Conservation (phyloP, 2,113 vertebrate species). For the Cervus canadensis region DNA sequence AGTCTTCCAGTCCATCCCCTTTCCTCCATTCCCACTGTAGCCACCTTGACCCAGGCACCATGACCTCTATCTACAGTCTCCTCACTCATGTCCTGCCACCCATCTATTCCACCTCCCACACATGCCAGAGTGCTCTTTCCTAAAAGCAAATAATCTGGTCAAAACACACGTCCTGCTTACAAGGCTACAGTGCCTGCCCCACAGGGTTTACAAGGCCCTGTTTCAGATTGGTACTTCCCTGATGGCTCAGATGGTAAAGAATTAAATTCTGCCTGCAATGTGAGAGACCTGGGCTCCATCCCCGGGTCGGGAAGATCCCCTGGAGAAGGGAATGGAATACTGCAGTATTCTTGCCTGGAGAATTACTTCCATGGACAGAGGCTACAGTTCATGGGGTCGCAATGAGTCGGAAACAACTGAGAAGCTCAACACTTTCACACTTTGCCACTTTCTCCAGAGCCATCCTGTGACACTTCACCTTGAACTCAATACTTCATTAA, state of each 20-base stretch:
- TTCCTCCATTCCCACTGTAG: background rate
- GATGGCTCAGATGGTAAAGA: background rate
- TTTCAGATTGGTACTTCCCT: background rate
- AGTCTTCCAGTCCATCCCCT: background rate
- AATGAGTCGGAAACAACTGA: background rate
- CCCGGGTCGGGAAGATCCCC: background rate
- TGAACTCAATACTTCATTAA: background rate
- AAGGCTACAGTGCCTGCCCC: background rate
- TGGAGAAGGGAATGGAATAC: background rate
- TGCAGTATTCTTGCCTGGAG: background rate
- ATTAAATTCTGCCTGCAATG: background rate
- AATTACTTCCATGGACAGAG: background rate
- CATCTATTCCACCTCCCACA: background rate
- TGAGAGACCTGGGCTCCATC: background rate
- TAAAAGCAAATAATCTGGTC: background rate
- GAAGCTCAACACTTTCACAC: background rate
- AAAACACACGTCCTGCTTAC: background rate
- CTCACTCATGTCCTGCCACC: background rate
- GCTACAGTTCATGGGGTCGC: background rate
- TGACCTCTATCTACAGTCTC: background rate
- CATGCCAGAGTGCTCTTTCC: background rate
- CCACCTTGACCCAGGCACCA: background rate
- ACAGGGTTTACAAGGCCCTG: background rate
- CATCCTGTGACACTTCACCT: background rate
- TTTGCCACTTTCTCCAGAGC: background rate